Evolutionary conservation across 2,113 vertebrate species (phyloP).

Genomic region (Ahaetulla prasina): DNA sequence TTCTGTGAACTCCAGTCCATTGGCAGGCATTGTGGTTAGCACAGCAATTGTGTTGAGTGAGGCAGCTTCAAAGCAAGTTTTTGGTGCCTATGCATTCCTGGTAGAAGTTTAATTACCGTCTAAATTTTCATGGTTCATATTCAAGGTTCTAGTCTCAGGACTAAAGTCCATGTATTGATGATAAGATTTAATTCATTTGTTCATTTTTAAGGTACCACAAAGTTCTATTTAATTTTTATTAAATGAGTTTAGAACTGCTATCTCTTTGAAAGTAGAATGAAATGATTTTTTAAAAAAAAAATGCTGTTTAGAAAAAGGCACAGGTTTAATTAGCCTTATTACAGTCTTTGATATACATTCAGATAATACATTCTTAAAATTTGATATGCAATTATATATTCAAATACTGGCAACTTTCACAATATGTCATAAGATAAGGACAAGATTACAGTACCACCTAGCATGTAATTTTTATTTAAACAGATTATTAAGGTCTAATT

Average conservation of each 20-base stretch:
- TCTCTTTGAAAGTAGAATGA: neutral
- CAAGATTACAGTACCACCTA: neutral
- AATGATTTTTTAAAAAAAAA: neutral
- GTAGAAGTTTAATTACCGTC: neutral
- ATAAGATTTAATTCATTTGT: neutral
- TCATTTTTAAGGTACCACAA: neutral
- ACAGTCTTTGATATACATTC: neutral
- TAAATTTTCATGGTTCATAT: neutral
- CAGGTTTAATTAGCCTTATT: constrained; percentile 31
- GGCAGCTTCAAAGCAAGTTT: neutral
- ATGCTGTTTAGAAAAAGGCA: constrained; percentile 17
- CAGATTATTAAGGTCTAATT: neutral
- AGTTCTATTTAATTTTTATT: neutral
- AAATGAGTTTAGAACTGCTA: neutral
- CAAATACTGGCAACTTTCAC: constrained; percentile 5
- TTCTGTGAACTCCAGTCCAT: neutral
- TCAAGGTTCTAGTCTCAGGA: neutral
- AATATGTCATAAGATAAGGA: neutral
- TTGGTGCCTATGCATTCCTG: neutral
- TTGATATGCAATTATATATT: constrained; percentile 21
- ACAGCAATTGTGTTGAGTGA: neutral
- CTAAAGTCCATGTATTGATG: neutral
- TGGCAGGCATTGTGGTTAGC: neutral
- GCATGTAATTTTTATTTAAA: neutral
- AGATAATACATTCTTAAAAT: constrained; percentile 3